Percentiles rank a stretch among this genome's conserved stretches.
These are phyloP conservation scores for Drosophila mulleri DNA, from an alignment of 2,888 invertebrate species.

Conservation along the genomic window DNA sequence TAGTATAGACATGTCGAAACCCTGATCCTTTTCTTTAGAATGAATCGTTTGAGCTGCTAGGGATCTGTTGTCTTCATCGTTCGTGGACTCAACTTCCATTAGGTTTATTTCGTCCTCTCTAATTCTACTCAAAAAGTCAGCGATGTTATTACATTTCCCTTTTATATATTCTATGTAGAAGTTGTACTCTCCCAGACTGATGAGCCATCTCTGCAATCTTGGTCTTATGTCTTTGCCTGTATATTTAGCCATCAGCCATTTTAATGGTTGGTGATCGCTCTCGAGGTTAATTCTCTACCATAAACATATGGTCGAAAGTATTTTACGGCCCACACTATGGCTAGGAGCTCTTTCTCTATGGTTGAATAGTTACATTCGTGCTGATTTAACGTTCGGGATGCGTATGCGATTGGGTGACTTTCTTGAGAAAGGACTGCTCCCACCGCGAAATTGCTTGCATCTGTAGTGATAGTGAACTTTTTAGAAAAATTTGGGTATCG, in stretches of 20 bases:
- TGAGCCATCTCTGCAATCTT: not conserved
- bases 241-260: slow-evolving; percentile 2
- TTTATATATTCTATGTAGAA: slow-evolving; percentile 4
- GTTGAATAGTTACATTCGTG: not conserved
- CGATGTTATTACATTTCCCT: not conserved
- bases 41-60: no score
- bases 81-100: no score
- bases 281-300: not conserved
- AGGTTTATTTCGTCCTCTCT: no score
- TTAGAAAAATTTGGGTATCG: slow-evolving; percentile 1
- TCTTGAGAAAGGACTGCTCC: slow-evolving; percentile 2
- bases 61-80: no score
- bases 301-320: slow-evolving; percentile 1
- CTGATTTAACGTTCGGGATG: not conserved
- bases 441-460: not conserved
- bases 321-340: not conserved
- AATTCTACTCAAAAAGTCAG: no score
- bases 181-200: not conserved
- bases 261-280: not conserved
- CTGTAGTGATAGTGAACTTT: not conserved
- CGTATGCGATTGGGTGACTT: not conserved
- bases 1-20: no score
- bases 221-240: not conserved
- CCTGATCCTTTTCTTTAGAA: no score
- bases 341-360: not conserved